A percentile compares a stretch with the other conserved stretches of the same genome.
Evolutionary conservation across 2,797 vertebrate species (phyloP).

Genomic region (Amblyraja radiata): DNA sequence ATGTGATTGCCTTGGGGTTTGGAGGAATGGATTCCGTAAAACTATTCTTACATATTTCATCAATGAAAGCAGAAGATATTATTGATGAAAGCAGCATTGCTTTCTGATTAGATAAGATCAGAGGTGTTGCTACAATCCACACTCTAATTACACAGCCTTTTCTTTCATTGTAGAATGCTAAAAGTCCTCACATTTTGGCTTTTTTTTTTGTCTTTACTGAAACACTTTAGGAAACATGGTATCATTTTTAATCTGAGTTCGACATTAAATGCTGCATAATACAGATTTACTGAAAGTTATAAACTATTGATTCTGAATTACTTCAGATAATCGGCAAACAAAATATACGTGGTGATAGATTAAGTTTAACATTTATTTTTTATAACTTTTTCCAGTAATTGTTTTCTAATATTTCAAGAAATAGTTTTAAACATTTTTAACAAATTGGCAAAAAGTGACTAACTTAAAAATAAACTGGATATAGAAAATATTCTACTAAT

Average conservation of each 20-base stretch:
- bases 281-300: no score
- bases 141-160: not conserved
- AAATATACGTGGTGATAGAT: not conserved
- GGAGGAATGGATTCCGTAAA: not conserved
- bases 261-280: not conserved
- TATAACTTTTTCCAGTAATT: not conserved
- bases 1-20: not conserved
- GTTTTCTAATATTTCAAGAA: not conserved
- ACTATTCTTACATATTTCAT: not conserved
- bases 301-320: not conserved
- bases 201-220: not conserved
- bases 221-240: not conserved
- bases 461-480: not conserved
- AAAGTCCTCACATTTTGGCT: not conserved
- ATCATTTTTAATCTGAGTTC: not conserved
- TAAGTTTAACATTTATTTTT: not conserved
- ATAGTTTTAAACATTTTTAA: not conserved
- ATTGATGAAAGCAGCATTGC: not conserved
- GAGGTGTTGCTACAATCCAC: not conserved
- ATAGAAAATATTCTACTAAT: not conserved
- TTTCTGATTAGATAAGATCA: not conserved
- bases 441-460: not conserved
- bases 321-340: not conserved
- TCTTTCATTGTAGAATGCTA: not conserved
- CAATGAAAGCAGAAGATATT: not conserved